These are phyloP conservation scores for Agapetus fuscipes DNA, from an alignment of 2,888 invertebrate species.

Conservation along the genomic window DNA sequence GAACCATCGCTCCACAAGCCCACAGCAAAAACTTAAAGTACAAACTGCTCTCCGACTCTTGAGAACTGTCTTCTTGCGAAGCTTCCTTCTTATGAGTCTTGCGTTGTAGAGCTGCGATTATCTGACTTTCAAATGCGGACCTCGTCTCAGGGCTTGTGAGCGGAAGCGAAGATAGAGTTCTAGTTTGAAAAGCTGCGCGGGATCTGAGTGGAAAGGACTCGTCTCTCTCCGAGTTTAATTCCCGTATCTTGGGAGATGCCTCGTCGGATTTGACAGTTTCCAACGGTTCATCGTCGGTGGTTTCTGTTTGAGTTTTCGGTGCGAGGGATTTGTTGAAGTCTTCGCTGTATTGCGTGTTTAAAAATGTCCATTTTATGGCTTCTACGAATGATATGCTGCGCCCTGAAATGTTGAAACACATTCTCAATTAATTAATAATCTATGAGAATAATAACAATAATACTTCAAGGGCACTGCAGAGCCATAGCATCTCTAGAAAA, in stretches of 20 bases:
- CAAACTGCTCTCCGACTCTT: constrained; percentile 50
- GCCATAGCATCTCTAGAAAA: too few species aligned
- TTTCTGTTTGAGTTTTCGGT: too few species aligned
- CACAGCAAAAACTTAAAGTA: constrained; percentile 73
- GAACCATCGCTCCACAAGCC: constrained; percentile 70
- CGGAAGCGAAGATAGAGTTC: constrained; percentile 40
- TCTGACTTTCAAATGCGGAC: constrained; percentile 32
- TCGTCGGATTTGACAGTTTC: constrained; percentile 24
- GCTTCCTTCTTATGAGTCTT: constrained; percentile 26
- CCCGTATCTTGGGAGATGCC: constrained; percentile 26
- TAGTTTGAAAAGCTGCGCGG: constrained; percentile 31
- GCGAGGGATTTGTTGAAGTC: constrained; percentile 1
- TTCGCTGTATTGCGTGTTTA: constrained; percentile 22
- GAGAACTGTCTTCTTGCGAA: constrained; percentile 26
- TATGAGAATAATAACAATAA: too few species aligned
- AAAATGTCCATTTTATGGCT: constrained; percentile 26
- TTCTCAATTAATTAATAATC: background rate
- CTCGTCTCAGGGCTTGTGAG: constrained; percentile 32
- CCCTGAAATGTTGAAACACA: constrained; percentile 19
- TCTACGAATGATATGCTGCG: constrained; percentile 28
- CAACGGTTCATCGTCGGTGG: background rate
- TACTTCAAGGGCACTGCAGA: too few species aligned
- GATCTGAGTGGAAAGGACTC: constrained; percentile 12
- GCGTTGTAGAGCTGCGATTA: constrained; percentile 36
- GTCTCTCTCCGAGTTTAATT: constrained; percentile 34